phyloP scores from a whole-genome alignment of 2,113 vertebrate species.

The Garra rufa region DNA sequence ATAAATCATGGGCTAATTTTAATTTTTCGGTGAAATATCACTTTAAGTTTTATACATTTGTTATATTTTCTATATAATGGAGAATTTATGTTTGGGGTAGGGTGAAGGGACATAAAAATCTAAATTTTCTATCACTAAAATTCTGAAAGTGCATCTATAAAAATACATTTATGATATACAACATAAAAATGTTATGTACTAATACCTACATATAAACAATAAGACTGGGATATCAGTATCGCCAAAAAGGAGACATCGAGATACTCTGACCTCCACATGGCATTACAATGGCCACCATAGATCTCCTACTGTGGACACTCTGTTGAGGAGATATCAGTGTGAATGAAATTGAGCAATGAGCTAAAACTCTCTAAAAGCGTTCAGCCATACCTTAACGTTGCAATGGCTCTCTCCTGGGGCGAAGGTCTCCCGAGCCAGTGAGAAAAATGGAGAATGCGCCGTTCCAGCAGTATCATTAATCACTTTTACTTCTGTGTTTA shows the following conservation, averaged over 20 bases:
- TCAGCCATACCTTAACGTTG: constrained; percentile 16
- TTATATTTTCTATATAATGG: not conserved
- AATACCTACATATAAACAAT: not conserved
- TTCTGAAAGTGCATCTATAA: not conserved
- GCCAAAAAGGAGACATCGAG: not conserved
- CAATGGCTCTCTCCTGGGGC: constrained; percentile 39
- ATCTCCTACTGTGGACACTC: constrained; percentile 26
- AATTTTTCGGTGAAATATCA: too few species aligned
- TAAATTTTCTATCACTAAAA: not conserved
- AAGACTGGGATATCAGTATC: not conserved
- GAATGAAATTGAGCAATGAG: constrained; percentile 35
- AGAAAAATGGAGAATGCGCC: constrained; percentile 33
- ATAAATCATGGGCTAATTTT: too few species aligned
- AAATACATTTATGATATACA: not conserved
- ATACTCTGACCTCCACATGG: not conserved
- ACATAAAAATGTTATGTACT: not conserved
- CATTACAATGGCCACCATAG: constrained; percentile 37
- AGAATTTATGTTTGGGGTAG: not conserved
- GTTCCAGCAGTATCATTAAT: constrained; percentile 37
- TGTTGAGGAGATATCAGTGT: constrained; percentile 15
- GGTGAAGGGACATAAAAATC: too few species aligned
- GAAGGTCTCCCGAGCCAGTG: not conserved
- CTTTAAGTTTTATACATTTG: too few species aligned
- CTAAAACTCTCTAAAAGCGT: constrained; percentile 23
- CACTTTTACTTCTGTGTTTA: constrained; percentile 44